phyloP scores from a whole-genome alignment of 2,113 vertebrate genomes.

The Bucco capensis region DNA sequence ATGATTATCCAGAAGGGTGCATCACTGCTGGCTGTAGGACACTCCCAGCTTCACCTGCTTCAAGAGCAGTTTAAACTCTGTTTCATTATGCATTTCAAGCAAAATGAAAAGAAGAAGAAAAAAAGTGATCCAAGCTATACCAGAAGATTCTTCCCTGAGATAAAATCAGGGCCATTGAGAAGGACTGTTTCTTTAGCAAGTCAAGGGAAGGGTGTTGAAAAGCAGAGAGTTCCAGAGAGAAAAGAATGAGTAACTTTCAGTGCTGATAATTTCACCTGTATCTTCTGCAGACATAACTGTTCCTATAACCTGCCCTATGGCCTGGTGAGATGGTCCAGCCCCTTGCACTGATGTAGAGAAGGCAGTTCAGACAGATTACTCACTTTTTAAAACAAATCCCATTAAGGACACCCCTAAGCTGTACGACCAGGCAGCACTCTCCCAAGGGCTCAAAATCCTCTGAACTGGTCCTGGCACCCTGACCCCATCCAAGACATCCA shows the following conservation, averaged over 20 bases:
- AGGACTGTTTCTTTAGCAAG: neutral
- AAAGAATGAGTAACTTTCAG: neutral
- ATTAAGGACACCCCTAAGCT: neutral
- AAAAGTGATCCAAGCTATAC: neutral
- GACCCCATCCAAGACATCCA: neutral
- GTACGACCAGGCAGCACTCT: neutral
- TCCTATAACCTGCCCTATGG: neutral
- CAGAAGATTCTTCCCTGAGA: neutral
- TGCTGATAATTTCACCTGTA: neutral
- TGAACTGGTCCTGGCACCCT: accelerated
- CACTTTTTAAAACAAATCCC: neutral
- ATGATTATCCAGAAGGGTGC: neutral
- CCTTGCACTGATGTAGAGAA: neutral
- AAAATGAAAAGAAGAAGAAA: neutral
- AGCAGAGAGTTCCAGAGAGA: neutral
- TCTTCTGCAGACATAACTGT: neutral
- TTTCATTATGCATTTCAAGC: neutral
- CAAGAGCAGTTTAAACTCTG: neutral
- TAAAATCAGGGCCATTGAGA: neutral
- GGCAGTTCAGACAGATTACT: neutral
- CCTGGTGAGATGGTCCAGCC: neutral
- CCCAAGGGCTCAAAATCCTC: neutral
- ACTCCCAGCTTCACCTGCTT: neutral
- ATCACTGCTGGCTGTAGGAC: neutral
- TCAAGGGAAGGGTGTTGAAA: neutral